Conservation (phyloP, 2,113 vertebrate species). For the Thermophis baileyi region DNA sequence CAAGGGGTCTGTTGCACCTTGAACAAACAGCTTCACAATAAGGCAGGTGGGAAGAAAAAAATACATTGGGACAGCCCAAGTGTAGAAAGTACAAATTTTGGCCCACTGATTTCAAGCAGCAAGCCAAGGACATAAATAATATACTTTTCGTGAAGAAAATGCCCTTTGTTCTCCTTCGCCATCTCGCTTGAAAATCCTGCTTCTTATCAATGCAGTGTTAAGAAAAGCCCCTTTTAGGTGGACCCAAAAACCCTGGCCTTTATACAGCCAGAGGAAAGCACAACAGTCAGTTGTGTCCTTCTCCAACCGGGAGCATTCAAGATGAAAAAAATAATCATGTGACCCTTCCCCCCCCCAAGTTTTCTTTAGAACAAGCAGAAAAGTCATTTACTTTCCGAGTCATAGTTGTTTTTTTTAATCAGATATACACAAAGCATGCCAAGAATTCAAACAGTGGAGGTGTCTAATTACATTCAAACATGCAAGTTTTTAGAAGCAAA, state of each 20-base stretch:
- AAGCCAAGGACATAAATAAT: not conserved
- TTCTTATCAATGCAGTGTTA: not conserved
- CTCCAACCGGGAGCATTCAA: not conserved
- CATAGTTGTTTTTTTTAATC: not conserved
- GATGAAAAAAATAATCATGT: not conserved
- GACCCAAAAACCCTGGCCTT: not conserved
- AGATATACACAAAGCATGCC: not conserved
- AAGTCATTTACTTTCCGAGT: not conserved
- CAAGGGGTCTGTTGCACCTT: not conserved
- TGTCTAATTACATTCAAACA: not conserved
- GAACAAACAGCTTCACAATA: not conserved
- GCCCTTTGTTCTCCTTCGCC: not conserved
- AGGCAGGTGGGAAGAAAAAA: not conserved
- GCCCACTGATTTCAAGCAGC: not conserved
- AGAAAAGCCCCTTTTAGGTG: not conserved
- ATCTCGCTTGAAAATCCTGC: not conserved
- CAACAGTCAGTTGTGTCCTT: not conserved
- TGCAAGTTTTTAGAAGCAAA: not conserved
- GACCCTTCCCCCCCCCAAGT: not conserved
- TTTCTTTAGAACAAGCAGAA: not conserved
- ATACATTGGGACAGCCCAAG: not conserved
- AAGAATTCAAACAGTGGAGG: not conserved
- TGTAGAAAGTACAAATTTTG: not conserved
- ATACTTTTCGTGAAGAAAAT: not conserved
- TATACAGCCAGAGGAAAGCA: not conserved